phyloP scores from a whole-genome alignment of 23 tunicate species.

The Trididemnum nubilum region DNA sequence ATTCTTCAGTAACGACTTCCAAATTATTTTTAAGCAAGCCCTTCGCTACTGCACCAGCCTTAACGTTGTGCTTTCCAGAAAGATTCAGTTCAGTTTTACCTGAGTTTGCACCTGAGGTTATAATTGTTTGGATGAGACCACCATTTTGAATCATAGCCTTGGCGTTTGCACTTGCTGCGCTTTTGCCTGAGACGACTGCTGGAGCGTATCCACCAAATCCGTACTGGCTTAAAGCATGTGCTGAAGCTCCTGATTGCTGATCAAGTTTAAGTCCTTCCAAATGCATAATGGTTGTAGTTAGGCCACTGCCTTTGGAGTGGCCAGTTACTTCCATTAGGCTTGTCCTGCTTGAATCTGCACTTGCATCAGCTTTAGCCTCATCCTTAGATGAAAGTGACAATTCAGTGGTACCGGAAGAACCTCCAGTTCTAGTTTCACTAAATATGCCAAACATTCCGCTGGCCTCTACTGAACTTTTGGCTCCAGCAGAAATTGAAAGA shows the following conservation, averaged over 20 bases:
- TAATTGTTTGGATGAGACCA: neutral
- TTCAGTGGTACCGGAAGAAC: neutral
- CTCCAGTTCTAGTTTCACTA: neutral
- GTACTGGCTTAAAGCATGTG: neutral
- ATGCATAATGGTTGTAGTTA: neutral
- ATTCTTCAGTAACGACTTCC: slow-evolving; percentile 33
- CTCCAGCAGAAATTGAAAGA: slow-evolving; percentile 19
- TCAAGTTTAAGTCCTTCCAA: neutral
- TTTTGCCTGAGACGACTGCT: neutral
- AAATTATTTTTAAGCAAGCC: neutral
- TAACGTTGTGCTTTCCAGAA: neutral
- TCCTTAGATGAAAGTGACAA: neutral
- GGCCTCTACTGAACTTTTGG: slow-evolving; percentile 10
- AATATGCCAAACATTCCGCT: slow-evolving; percentile 28
- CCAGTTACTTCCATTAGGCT: neutral
- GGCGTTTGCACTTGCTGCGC: neutral
- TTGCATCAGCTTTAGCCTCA: slow-evolving; percentile 10
- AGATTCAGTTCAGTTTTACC: neutral
- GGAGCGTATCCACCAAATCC: neutral
- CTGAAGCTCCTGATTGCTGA: neutral
- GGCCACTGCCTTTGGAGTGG: neutral
- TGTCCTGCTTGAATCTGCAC: neutral
- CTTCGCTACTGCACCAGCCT: slow-evolving; percentile 10
- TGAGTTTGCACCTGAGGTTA: neutral
- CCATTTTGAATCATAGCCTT: neutral